These are phyloP conservation scores for Tethya wilhelma DNA, from an alignment of 37 sponge, comb jelly and placozoan species.

Conservation along the genomic window DNA sequence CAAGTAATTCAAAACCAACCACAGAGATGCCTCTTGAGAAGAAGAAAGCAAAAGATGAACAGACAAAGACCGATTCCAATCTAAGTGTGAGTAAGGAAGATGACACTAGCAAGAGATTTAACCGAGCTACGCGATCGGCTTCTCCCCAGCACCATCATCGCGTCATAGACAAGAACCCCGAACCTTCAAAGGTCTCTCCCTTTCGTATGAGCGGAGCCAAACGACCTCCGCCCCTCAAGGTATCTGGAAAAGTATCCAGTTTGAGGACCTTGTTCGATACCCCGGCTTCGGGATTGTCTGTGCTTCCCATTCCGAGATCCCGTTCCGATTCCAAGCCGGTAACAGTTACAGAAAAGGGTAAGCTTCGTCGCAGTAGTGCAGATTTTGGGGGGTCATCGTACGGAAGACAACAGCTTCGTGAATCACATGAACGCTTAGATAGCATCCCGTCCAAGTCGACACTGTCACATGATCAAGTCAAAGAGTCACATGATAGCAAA, in stretches of 20 bases:
- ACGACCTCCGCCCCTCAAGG: background rate
- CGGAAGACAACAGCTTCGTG: background rate
- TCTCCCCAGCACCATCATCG: background rate
- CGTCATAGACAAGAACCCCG: background rate
- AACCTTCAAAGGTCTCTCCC: background rate
- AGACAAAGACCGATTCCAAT: background rate
- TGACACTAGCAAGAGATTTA: too few species aligned
- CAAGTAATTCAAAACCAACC: background rate
- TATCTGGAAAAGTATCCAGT: slow-evolving; percentile 43
- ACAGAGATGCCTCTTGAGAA: background rate
- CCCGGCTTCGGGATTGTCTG: background rate
- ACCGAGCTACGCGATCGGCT: background rate
- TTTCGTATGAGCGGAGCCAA: background rate
- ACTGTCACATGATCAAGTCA: too few species aligned
- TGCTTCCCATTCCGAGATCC: background rate
- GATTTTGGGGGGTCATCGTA: background rate
- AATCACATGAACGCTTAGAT: background rate
- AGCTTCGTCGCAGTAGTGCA: background rate
- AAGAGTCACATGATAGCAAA: too few species aligned
- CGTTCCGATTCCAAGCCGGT: background rate
- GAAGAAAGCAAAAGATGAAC: background rate
- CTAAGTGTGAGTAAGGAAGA: too few species aligned
- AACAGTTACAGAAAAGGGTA: background rate
- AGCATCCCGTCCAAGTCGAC: background rate
- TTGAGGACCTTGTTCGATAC: slow-evolving; percentile 42